These are phyloP conservation scores for Chionodraco myersi DNA, from an alignment of 2,113 vertebrate species.

Conservation along the genomic window DNA sequence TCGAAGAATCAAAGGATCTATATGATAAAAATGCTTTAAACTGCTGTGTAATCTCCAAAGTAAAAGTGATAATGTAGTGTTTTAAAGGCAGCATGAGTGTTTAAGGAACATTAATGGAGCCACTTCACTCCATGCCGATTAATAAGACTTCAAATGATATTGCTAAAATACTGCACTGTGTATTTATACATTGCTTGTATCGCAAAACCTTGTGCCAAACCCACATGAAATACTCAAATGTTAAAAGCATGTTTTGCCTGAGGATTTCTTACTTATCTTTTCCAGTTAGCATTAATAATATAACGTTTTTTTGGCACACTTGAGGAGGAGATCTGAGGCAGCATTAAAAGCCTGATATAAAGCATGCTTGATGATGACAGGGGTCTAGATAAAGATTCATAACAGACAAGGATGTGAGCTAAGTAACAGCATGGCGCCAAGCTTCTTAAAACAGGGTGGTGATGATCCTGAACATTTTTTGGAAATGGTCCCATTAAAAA, in stretches of 20 bases:
- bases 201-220: not conserved
- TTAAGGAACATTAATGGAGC: not conserved
- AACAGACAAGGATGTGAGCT: not conserved
- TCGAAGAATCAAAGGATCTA: not conserved
- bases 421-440: not conserved
- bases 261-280: not conserved
- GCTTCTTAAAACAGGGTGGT: not conserved
- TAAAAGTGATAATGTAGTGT: not conserved
- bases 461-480: conserved; percentile 11
- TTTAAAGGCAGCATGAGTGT: not conserved
- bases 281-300: not conserved
- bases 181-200: not conserved
- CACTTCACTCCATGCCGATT: not conserved
- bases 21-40: not conserved
- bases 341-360: not conserved
- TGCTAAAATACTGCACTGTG: not conserved
- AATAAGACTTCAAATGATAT: not conserved
- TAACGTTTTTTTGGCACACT: not conserved
- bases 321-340: not conserved
- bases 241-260: not conserved
- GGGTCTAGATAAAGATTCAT: not conserved
- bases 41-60: not conserved
- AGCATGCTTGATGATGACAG: not conserved
- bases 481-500: not conserved
- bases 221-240: not conserved